A percentile compares a stretch with the other conserved stretches of the same genome.
phyloP scores from a whole-genome alignment of 2,888 invertebrate species.

The Melanchra persicariae region DNA sequence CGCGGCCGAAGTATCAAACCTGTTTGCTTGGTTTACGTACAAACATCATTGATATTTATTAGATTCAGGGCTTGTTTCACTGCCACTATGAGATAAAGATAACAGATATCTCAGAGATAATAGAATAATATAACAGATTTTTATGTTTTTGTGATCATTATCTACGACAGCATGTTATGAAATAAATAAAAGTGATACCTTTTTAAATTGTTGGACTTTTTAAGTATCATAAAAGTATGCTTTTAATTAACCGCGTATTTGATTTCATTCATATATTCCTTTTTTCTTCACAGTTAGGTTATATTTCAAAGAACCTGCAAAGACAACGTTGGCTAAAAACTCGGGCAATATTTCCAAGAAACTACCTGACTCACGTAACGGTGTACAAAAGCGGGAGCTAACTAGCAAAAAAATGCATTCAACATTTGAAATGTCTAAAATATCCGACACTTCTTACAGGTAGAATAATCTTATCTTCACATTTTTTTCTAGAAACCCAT shows the following conservation, averaged over 20 bases:
- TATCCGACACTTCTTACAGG: slow-evolving; percentile 25
- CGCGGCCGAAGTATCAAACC: slow-evolving; percentile 55
- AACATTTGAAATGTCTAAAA: slow-evolving; percentile 43
- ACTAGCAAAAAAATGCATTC: slow-evolving; percentile 28
- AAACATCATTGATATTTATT: slow-evolving; percentile 65
- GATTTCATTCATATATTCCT: neutral
- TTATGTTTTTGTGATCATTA: slow-evolving; percentile 43
- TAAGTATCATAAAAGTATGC: slow-evolving; percentile 4
- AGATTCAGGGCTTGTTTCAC: slow-evolving; percentile 60
- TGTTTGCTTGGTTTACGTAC: slow-evolving; percentile 61
- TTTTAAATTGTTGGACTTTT: slow-evolving; percentile 24
- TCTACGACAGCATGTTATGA: slow-evolving; percentile 29
- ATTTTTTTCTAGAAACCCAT: slow-evolving; percentile 33
- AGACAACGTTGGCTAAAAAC: slow-evolving; percentile 15
- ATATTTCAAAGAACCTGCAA: slow-evolving; percentile 5
- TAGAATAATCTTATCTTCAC: slow-evolving; percentile 37
- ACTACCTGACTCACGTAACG: slow-evolving; percentile 53
- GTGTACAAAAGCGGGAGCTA: slow-evolving; percentile 27
- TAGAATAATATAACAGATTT: slow-evolving; percentile 49
- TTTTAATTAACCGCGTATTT: slow-evolving; percentile 9
- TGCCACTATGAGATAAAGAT: slow-evolving; percentile 62
- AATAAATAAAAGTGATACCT: slow-evolving; percentile 42
- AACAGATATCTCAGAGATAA: slow-evolving; percentile 58
- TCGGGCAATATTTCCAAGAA: slow-evolving; percentile 47
- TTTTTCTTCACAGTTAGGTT: neutral